Conservation (phyloP, 2,113 vertebrate genomes). For the Megaleporinus macrocephalus region DNA sequence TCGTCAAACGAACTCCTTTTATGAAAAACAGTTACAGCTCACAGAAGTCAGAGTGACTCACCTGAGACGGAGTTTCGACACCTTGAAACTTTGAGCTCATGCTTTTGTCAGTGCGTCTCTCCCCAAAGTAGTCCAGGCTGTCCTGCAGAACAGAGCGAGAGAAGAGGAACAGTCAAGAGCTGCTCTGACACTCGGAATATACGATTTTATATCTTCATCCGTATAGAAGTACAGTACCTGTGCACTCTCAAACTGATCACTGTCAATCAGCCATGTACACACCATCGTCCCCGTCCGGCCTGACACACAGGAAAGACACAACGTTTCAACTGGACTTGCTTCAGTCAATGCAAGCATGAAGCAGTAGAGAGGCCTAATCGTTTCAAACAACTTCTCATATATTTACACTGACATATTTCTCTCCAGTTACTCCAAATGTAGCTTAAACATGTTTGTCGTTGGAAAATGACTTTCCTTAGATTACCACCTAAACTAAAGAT, state of each 20-base stretch:
- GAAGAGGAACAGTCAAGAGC: not conserved
- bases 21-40: not conserved
- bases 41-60: slow-evolving; percentile 51
- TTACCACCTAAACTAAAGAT: not conserved
- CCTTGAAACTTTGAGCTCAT: slow-evolving; percentile 91
- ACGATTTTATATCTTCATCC: not conserved
- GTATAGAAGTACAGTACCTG: slow-evolving; percentile 75
- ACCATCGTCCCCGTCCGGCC: slow-evolving; percentile 94
- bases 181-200: not conserved
- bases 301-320: slow-evolving; percentile 62
- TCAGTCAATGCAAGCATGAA: not conserved
- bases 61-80: slow-evolving; percentile 97
- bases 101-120: slow-evolving; percentile 89
- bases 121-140: slow-evolving; percentile 91
- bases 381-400: not conserved
- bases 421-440: no score
- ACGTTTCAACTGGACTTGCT: not conserved
- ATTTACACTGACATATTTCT: no score
- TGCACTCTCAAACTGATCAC: slow-evolving; percentile 86
- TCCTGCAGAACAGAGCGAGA: slow-evolving; percentile 69
- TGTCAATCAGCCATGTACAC: slow-evolving; percentile 90
- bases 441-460: not conserved
- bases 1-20: not conserved
- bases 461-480: not conserved
- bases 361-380: not conserved